These are phyloP conservation scores for Calameuta filiformis DNA, from an alignment of 2,888 invertebrate genomes.

Conservation along the genomic window DNA sequence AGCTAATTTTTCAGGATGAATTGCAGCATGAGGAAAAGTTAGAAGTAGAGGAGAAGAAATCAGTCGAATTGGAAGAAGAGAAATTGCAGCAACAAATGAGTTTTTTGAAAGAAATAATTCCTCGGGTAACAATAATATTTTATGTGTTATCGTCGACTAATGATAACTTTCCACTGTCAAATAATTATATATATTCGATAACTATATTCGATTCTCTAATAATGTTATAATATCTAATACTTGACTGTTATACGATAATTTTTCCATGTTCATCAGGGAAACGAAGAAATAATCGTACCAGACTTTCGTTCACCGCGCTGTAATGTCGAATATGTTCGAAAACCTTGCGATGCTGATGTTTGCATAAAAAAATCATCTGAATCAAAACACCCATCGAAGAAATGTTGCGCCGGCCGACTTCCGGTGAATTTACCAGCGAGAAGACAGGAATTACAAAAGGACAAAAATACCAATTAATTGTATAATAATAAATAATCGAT, in stretches of 20 bases:
- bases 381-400: neutral
- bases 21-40: neutral
- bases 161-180: neutral
- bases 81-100: conserved; percentile 35
- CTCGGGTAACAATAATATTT: neutral
- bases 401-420: conserved; percentile 8
- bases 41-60: neutral
- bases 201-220: neutral
- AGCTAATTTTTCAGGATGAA: no score
- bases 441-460: conserved; percentile 2
- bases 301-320: conserved; percentile 16
- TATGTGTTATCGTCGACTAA: neutral
- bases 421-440: neutral
- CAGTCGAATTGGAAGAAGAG: conserved; percentile 18
- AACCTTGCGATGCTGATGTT: conserved; percentile 19
- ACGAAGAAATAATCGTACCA: neutral
- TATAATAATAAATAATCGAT: neutral
- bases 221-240: neutral
- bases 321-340: conserved; percentile 21
- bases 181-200: neutral
- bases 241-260: neutral
- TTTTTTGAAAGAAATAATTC: neutral
- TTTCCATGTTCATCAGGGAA: neutral
- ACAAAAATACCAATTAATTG: neutral
- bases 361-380: conserved; percentile 13